These are phyloP conservation scores for Harmothoe impar DNA, from an alignment of 2,888 invertebrate genomes.

Conservation along the genomic window DNA sequence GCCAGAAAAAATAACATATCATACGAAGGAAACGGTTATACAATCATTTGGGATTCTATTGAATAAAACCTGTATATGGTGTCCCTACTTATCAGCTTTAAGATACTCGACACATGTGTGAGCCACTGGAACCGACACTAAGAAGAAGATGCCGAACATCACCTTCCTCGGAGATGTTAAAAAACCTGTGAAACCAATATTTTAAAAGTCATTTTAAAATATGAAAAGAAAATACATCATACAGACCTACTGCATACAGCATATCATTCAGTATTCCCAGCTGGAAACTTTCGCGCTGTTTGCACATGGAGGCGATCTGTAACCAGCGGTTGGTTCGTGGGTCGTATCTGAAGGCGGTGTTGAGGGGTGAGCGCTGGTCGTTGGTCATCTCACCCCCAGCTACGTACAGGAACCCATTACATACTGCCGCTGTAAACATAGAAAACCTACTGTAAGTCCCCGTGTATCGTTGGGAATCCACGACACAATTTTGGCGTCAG, in stretches of 20 bases:
- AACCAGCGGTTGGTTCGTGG: conserved; percentile 74
- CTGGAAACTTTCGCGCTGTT: conserved; percentile 76
- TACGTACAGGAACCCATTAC: conserved; percentile 76
- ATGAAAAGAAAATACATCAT: not conserved
- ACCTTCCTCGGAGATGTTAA: no score
- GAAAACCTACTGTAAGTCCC: not conserved
- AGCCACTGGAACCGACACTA: no score
- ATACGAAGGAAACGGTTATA: no score
- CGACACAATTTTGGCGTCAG: no score
- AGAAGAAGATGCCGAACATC: no score
- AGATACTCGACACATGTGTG: no score
- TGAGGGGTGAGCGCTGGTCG: conserved; percentile 72
- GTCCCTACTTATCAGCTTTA: no score
- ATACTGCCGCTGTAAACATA: conserved; percentile 71
- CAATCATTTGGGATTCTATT: no score
- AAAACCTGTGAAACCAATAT: no score
- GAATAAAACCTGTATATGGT: no score
- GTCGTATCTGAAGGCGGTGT: conserved; percentile 73
- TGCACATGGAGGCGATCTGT: conserved; percentile 73
- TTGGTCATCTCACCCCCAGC: conserved; percentile 75
- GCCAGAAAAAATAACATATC: no score
- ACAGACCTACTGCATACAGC: conserved; percentile 73
- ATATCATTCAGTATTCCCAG: conserved; percentile 72
- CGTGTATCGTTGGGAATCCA: not conserved
- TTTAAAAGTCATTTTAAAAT: no score